Evolutionary conservation across 1,140 invertebrate genomes (phyloP).

Genomic region (Nomia melanderi): DNA sequence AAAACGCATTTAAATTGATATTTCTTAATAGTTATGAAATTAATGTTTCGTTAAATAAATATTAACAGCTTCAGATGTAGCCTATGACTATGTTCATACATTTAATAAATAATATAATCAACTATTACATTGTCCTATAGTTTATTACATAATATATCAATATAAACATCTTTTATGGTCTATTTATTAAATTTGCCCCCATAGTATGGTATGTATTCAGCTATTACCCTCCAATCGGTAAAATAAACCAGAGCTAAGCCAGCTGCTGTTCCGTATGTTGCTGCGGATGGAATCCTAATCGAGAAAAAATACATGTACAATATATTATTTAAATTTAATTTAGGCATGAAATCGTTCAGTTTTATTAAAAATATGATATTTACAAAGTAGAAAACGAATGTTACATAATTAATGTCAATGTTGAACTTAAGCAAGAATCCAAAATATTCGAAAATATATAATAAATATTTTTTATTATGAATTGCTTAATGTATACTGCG

Average conservation of each 20-base stretch:
- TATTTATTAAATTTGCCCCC: slow-evolving; percentile 85
- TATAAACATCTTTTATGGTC: slow-evolving; percentile 65
- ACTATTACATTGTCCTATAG: slow-evolving; percentile 32
- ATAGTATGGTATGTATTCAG: slow-evolving; percentile 88
- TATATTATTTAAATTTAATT: background rate
- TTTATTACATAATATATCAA: slow-evolving; percentile 27
- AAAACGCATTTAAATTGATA: background rate
- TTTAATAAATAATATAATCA: slow-evolving; percentile 17
- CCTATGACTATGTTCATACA: slow-evolving; percentile 27
- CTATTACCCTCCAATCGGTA: slow-evolving; percentile 89
- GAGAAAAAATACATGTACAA: slow-evolving; percentile 15
- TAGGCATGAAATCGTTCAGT: no score
- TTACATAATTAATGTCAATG: background rate
- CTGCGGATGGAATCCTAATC: slow-evolving; percentile 83
- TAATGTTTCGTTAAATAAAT: no score
- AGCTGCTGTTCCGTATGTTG: slow-evolving; percentile 84
- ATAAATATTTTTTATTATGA: background rate
- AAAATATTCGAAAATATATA: background rate
- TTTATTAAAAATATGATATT: background rate
- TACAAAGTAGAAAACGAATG: background rate
- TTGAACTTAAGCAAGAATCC: background rate
- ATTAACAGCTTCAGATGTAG: background rate
- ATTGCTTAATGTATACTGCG: background rate
- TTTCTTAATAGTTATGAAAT: background rate
- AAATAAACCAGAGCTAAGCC: slow-evolving; percentile 84